Evolutionary conservation across 2,113 vertebrate species (phyloP).

Genomic region (Ascaphus truei): DNA sequence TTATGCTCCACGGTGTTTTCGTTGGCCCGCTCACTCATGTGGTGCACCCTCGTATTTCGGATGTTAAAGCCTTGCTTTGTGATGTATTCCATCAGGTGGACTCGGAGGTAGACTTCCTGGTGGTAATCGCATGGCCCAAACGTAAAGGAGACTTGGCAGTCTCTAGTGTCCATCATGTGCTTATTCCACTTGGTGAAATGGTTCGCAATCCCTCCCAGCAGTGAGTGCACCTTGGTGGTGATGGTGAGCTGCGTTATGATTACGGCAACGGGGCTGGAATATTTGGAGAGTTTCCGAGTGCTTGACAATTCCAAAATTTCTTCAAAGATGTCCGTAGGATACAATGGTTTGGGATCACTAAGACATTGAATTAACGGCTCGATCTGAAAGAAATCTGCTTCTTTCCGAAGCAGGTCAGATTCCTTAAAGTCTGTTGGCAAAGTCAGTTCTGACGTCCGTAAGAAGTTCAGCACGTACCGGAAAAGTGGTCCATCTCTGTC

Average conservation of each 20-base stretch:
- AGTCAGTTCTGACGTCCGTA: constrained; percentile 80
- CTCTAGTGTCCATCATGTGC: constrained; percentile 99
- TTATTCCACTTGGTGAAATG: constrained; percentile 98
- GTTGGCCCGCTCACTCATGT: constrained; percentile 97
- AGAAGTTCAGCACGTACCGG: constrained; percentile 80
- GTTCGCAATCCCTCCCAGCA: constrained; percentile 93
- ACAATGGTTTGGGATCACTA: constrained; percentile 90
- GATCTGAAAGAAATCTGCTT: constrained; percentile 85
- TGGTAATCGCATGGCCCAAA: constrained; percentile 97
- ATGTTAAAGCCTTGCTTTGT: constrained; percentile 96
- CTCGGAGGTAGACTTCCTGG: constrained; percentile 91
- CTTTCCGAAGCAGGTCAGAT: constrained; percentile 77
- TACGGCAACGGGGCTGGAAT: constrained; percentile 94
- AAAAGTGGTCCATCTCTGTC: constrained; percentile 83
- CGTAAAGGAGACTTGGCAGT: constrained; percentile 97
- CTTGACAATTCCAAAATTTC: constrained; percentile 96
- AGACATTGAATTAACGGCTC: constrained; percentile 87
- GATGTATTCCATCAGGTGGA: constrained; percentile 97
- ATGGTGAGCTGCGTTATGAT: constrained; percentile 97
- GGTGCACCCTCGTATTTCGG: constrained; percentile 92
- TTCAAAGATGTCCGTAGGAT: constrained; percentile 92
- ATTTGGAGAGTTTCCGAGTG: constrained; percentile 95
- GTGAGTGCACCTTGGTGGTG: constrained; percentile 89
- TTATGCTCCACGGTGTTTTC: constrained; percentile 98
- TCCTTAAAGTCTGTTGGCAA: constrained; percentile 82